Evolutionary conservation across 2,888 invertebrate species (phyloP), one percentile per base, ranked within the genome.

Genomic region (Drosophila imparisetae): DNA sequence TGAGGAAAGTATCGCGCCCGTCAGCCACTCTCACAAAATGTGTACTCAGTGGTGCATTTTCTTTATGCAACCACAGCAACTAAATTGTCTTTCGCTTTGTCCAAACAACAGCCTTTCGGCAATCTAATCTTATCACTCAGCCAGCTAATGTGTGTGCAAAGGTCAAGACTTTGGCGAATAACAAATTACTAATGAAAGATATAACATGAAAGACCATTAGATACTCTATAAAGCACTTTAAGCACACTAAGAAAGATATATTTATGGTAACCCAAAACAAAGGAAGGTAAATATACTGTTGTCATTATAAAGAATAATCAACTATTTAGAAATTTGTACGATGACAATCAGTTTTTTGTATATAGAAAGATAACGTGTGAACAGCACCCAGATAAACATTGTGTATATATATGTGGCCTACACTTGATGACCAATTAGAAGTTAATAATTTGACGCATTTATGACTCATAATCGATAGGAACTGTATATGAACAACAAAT

Each of bases 51-150:
- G 40, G 2, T 58, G 52, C 45, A 67, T 45, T 62, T 62, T 30
- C 45, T 55, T 65, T 53, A 34, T 63, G 52, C 55, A 61, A 53
- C 48, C 40, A 58, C 57, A 58, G 49, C 18, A 32, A 32, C 40
- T 27, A 15, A 49, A 59, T 52, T 42, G 7, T 77, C 32, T 60
- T 69, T n/a, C 10, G 24, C 13, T 27, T 40, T 63, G 42, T 40
- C 48, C 49, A 55, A 29, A 24, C 32, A 34, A 6, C 15, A 11
- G 4, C 18, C 24, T 45, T 50, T 27, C 4, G 34, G 34, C 64
- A 38, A 88, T 87, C 85, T 85, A 78, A 85, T 85, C 85, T 87
- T 75, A 81, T 72, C 80, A 71, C 34, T 49, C 15, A 40, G 60
- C 54, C 55, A 32, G 55, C 70, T 65, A 80, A 87, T 83, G 67